Conservation (phyloP, 2,797 vertebrate species). For the Rhynchotus rufescens region DNA sequence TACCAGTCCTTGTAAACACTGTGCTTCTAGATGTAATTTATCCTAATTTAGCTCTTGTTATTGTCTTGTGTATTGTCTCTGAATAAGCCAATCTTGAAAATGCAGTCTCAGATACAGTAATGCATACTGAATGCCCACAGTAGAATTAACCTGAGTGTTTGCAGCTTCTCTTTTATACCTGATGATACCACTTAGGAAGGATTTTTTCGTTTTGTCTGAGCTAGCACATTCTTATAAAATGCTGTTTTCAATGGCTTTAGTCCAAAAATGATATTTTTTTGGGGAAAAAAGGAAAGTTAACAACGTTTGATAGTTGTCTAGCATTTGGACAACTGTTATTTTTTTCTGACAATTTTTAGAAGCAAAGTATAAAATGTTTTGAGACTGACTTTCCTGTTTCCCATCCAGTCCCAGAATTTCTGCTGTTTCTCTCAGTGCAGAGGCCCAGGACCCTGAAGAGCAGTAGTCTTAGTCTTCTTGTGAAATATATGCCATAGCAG, state of each 20-base stretch:
- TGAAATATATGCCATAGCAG: background rate
- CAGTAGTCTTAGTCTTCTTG: background rate
- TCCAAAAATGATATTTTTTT: background rate
- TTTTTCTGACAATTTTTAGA: background rate
- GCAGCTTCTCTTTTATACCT: background rate
- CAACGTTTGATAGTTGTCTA: background rate
- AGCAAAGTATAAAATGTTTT: background rate
- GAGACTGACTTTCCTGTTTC: background rate
- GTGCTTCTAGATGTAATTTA: conserved; percentile 58
- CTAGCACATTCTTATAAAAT: background rate
- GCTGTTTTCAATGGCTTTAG: background rate
- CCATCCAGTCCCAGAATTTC: background rate
- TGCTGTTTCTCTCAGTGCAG: background rate
- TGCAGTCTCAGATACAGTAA: background rate
- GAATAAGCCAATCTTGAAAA: conserved; percentile 20
- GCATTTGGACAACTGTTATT: background rate
- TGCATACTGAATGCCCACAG: background rate
- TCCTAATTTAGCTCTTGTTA: conserved; percentile 51
- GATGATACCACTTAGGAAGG: background rate
- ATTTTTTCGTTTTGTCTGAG: background rate
- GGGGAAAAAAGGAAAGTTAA: background rate
- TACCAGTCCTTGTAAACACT: conserved; percentile 39
- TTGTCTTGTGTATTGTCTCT: conserved; percentile 35
- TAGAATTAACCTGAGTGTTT: background rate
- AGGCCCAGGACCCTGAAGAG: background rate